These are phyloP conservation scores for Vultur gryphus DNA, from an alignment of 2,797 vertebrate genomes.

Conservation along the genomic window DNA sequence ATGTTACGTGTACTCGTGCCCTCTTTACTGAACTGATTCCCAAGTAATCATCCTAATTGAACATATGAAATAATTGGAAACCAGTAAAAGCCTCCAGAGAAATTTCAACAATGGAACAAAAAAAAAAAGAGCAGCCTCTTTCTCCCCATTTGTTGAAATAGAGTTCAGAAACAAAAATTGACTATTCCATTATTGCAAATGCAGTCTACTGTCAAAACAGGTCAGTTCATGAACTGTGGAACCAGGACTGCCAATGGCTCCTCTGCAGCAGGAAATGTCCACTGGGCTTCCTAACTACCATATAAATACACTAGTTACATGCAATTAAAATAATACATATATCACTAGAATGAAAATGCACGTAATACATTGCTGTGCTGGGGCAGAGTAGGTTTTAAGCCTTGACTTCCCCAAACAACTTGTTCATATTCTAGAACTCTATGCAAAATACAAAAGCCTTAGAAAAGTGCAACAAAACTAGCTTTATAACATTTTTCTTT, in stretches of 20 bases:
- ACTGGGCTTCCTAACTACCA: constrained; percentile 6
- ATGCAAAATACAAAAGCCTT: constrained; percentile 50
- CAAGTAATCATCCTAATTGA: background rate
- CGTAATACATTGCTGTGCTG: background rate
- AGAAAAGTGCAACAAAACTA: constrained; percentile 64
- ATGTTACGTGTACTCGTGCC: background rate
- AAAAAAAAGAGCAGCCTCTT: background rate
- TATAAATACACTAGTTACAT: background rate
- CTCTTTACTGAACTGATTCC: background rate
- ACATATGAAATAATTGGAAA: background rate
- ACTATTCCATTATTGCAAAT: background rate
- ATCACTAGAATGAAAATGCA: background rate
- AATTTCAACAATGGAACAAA: background rate
- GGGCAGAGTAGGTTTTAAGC: background rate
- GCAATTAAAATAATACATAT: background rate
- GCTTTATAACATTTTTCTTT: constrained; percentile 39
- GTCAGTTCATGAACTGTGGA: background rate
- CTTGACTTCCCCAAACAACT: background rate
- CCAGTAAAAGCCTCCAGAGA: background rate
- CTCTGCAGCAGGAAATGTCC: constrained; percentile 44
- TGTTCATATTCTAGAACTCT: constrained; percentile 16
- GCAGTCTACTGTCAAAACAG: background rate
- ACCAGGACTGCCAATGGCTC: constrained; percentile 22
- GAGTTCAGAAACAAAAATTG: background rate
- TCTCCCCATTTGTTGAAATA: background rate